Percentiles rank a stretch among this genome's conserved stretches.
These are phyloP conservation scores for Drosophila hamatofila DNA, from an alignment of 2,888 invertebrate genomes.

Conservation along the genomic window DNA sequence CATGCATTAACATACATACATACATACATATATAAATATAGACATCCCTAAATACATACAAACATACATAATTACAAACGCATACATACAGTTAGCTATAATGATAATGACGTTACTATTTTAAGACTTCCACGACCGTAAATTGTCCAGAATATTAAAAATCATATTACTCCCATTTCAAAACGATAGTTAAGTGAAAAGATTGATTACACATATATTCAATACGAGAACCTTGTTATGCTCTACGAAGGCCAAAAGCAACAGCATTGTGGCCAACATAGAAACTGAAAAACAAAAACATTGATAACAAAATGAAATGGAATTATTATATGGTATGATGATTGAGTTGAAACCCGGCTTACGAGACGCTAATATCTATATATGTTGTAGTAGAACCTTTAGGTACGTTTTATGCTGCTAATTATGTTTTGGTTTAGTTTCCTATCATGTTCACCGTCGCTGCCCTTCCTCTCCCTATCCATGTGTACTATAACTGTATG, in stretches of 20 bases:
- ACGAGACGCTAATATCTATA: constrained; percentile 75
- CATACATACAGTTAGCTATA: constrained; percentile 50
- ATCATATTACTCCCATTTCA: constrained; percentile 33
- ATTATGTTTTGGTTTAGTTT: constrained; percentile 52
- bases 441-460: constrained; percentile 24
- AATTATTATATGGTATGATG: constrained; percentile 1
- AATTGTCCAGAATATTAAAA: constrained; percentile 30
- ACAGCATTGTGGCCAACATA: constrained; percentile 41
- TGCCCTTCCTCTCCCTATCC: constrained; percentile 8
- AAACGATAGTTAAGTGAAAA: constrained; percentile 45
- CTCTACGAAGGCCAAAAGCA: constrained; percentile 62
- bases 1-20: constrained; percentile 45
- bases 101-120: constrained; percentile 58
- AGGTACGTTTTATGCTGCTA: constrained; percentile 61
- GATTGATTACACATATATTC: constrained; percentile 38
- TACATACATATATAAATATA: constrained; percentile 37
- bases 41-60: constrained; percentile 27
- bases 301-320: constrained; percentile 24
- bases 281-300: constrained; percentile 18
- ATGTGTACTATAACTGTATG: constrained; percentile 47
- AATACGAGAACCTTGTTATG: constrained; percentile 55
- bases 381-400: constrained; percentile 68
- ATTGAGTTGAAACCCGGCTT: constrained; percentile 55
- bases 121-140: constrained; percentile 59
- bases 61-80: constrained; percentile 26